Base-by-base conservation (phyloP, 23 tunicate species). In the Clavelina lepadiformis region DNA sequence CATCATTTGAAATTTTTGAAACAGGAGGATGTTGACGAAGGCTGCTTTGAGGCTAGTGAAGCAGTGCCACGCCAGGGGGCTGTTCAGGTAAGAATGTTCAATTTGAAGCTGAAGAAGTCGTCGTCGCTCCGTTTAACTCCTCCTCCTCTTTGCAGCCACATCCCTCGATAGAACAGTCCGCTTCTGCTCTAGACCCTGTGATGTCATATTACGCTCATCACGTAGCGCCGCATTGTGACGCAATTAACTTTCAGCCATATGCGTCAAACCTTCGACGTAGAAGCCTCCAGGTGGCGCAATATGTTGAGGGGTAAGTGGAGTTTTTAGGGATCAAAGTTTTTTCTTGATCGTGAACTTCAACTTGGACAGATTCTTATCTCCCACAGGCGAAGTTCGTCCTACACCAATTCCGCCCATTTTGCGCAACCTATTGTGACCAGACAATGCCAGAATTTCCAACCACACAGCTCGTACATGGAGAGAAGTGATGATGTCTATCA, bases 211-310 rank as follows among this genome's bases (percentile, higher is more conserved):
- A 75, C 5, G 68, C 75, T 34, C 84, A 78, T 44, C 84, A 78
- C 56, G 74, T 55, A 62, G 27, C 57, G 15, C 72, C 41, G 7
- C 72, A 68, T 31, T 26, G 13, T 59, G 78, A 72, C 68, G 78
- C 31, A 41, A 65, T 76, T 31, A 68, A 67, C 23, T 78, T 67
- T 44, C 73, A 78, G 36, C 84, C 84, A 2, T 78, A 78, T 51
- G 61, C 69, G 49, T 68, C 84, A 58, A 21, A 75, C 33, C 56
- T 59, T 46, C 44, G 85, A 67, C 35, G 95, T 18, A 34, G 85
- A 56, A 86, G 95, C 41, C 56, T 78, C 5, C 95, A 86, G 50
- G 80, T 68, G 23, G 61, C 80, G 3, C 93, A 76, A 18, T 19
- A 35, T 62, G 35, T 45, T 18, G 71, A 74, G 5, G 80, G 51